Conservation (phyloP, 1,140 invertebrate species). For the Delia radicum region DNA sequence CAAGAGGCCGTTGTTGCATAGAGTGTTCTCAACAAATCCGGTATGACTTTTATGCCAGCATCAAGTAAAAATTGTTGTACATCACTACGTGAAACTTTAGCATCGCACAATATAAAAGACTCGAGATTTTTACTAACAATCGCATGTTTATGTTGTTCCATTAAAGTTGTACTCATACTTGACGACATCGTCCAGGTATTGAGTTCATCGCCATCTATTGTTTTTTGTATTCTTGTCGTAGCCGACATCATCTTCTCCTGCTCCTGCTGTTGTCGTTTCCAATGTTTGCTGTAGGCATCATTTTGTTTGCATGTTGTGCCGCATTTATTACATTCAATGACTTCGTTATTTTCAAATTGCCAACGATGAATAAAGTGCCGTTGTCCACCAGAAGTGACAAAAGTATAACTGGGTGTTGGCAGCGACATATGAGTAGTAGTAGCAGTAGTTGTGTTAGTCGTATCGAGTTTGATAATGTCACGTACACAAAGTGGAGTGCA, state of each 20-base stretch:
- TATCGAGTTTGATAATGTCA: background rate
- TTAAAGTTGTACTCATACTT: slow-evolving; percentile 13
- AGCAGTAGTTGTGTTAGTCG: background rate
- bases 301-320: background rate
- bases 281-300: slow-evolving; percentile 16
- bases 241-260: too few species aligned
- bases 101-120: slow-evolving; percentile 19
- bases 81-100: background rate
- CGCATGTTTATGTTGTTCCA: background rate
- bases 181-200: background rate
- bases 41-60: slow-evolving; percentile 14
- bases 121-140: background rate
- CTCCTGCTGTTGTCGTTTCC: too few species aligned
- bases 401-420: slow-evolving; percentile 19
- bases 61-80: slow-evolving; percentile 18
- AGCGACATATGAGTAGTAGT: background rate
- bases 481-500: background rate
- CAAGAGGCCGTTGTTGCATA: background rate
- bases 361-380: slow-evolving; percentile 24
- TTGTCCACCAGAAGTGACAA: slow-evolving; percentile 1
- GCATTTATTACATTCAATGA: slow-evolving; percentile 22
- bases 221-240: too few species aligned
- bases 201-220: background rate
- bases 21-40: slow-evolving; percentile 1
- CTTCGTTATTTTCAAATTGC: background rate